phyloP scores from a whole-genome alignment of 2,113 vertebrate genomes.

The Ptilorrhoa leucosticta region DNA sequence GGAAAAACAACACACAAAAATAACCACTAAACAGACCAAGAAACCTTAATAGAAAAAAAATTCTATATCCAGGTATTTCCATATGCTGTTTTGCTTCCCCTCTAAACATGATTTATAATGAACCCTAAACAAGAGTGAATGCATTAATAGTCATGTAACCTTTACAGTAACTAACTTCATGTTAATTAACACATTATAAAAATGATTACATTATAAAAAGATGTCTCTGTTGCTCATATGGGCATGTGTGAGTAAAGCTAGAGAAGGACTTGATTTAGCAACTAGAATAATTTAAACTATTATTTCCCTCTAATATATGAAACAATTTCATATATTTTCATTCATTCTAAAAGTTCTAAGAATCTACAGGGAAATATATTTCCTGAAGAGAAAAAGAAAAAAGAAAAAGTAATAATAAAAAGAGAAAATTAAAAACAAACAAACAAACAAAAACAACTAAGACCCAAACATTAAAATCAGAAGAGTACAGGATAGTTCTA shows the following conservation, averaged over 20 bases:
- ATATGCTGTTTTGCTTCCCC: neutral
- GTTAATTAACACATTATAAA: neutral
- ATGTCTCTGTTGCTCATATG: neutral
- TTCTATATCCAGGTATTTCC: neutral
- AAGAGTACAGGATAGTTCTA: neutral
- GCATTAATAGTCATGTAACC: neutral
- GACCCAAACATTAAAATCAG: neutral
- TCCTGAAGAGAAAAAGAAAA: neutral
- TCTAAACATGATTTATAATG: neutral
- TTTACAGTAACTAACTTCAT: neutral
- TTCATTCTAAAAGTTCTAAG: neutral
- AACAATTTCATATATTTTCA: neutral
- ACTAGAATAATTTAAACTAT: neutral
- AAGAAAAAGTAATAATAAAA: neutral
- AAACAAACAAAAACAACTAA: neutral
- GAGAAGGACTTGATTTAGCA: neutral
- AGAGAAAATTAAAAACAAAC: neutral
- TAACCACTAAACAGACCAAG: neutral
- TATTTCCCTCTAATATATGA: neutral
- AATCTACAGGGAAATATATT: neutral
- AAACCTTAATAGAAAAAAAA: neutral
- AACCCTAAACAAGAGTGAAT: neutral
- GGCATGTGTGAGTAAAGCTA: neutral
- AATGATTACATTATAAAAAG: neutral
- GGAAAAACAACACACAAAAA: neutral